Conservation (phyloP, 1,140 invertebrate species). For the Zaprionus ornatus region DNA sequence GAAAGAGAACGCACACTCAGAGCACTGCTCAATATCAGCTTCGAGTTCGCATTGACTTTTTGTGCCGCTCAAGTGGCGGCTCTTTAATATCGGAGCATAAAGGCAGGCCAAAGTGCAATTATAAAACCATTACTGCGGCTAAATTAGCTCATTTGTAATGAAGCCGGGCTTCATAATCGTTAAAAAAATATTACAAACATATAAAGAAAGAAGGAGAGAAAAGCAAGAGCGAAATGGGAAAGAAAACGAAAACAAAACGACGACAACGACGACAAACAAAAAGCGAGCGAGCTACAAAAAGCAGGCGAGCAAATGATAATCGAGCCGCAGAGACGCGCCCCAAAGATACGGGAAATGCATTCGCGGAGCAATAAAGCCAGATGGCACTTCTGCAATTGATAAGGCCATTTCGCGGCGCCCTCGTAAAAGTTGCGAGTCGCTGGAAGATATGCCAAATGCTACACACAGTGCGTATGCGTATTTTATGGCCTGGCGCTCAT, state of each 20-base stretch:
- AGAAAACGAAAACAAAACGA: slow-evolving; percentile 44
- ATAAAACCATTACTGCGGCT: slow-evolving; percentile 73
- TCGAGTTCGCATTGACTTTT: not conserved
- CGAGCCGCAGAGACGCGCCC: not conserved
- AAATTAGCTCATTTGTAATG: slow-evolving; percentile 77
- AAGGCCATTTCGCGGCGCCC: slow-evolving; percentile 33
- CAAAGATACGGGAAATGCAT: slow-evolving; percentile 1
- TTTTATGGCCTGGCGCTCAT: slow-evolving; percentile 1
- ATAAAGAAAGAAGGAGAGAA: slow-evolving; percentile 14
- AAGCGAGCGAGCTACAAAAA: not conserved
- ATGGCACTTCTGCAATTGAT: slow-evolving; percentile 33
- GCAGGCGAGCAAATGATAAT: slow-evolving; percentile 52
- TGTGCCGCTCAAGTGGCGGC: slow-evolving; percentile 5
- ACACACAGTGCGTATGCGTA: not conserved
- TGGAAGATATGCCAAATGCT: not conserved
- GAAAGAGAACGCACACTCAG: slow-evolving; percentile 2
- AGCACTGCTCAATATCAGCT: slow-evolving; percentile 5
- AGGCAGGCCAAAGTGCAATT: slow-evolving; percentile 57
- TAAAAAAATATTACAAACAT: slow-evolving; percentile 46
- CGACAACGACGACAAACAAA: not conserved
- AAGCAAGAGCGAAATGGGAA: slow-evolving; percentile 25
- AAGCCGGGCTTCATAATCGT: slow-evolving; percentile 69
- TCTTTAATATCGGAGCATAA: slow-evolving; percentile 45
- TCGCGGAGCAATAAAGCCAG: slow-evolving; percentile 25
- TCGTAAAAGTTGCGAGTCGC: not conserved